A percentile compares a stretch with the other conserved stretches of the same genome.
Conservation (phyloP, 1,140 invertebrate species). For the Pollicipes pollicipes region DNA sequence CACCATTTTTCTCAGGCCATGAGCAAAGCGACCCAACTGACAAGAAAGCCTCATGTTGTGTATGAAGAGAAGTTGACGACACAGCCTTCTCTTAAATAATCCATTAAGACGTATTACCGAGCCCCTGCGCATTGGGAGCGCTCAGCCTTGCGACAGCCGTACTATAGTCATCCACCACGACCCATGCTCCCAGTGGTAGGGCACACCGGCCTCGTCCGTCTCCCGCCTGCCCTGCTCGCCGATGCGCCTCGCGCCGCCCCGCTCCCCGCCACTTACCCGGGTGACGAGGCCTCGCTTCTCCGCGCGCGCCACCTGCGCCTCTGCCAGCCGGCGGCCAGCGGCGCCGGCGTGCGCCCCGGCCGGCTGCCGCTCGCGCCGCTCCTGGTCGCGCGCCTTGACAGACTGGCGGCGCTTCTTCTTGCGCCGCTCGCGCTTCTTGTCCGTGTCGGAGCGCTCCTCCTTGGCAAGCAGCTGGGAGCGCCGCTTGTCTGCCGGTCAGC, state of each 20-base stretch:
- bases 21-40: too few relatives aligned
- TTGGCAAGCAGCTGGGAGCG: constrained; percentile 59
- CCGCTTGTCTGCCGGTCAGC: constrained; percentile 40
- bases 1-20: too few relatives aligned
- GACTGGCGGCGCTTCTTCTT: constrained; percentile 64
- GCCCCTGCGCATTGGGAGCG: too few relatives aligned
- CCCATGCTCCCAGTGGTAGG: too few relatives aligned
- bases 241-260: background rate
- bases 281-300: background rate
- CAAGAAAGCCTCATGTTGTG: too few relatives aligned
- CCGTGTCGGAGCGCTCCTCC: constrained; percentile 60
- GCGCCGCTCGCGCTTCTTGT: constrained; percentile 72
- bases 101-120: too few relatives aligned
- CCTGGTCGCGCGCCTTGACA: constrained; percentile 14
- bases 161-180: too few relatives aligned
- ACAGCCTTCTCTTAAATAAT: too few relatives aligned
- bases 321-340: background rate
- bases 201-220: too few relatives aligned
- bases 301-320: background rate
- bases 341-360: constrained; percentile 22
- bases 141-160: too few relatives aligned
- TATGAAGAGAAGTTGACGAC: too few relatives aligned
- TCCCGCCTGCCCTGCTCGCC: background rate
- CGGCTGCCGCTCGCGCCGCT: constrained; percentile 31
- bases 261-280: background rate